Base-by-base conservation (phyloP, 2,888 invertebrate genomes). In the Dorcus hopei region DNA sequence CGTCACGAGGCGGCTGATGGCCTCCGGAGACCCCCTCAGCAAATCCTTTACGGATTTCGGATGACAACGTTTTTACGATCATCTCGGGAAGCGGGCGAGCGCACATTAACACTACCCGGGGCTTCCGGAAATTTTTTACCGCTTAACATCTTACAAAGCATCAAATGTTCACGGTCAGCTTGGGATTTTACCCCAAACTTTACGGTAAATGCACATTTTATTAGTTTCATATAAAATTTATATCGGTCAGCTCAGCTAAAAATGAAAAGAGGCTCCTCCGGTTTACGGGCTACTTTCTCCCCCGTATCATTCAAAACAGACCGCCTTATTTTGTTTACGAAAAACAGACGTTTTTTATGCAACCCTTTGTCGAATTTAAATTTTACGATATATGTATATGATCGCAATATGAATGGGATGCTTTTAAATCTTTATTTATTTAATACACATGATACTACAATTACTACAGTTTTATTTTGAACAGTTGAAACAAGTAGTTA, bases 11-110 rank as follows among this genome's bases (percentile, higher is more conserved):
- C 59, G 66, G 66, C 65, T 71, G 70, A 72, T 72, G 71, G 70
- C 69, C 72, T 62, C 70, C 60, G 65, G 72, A 71, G 72, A 70
- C 50, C 57, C 39, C 68, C 66, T 62, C 63, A 65, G 71, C 70
- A 71, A 72, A 72, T 73, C 73, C 71, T 74, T 73, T 69, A 72
- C 72, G 72, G 72, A 73, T 73, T 74, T 74, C 68, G 70, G 72
- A 73, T 69, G 74, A 73, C 73, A 73, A 73, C 72, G 71, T 73
- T 73, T 74, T 74, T 74, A 74, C 70, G 72, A 73, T 72, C 73
- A 68, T 66, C 70, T 62, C 65, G 73, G 72, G 73, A 72, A 68
- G 64, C 66, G 61, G 59, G 62, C 63, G 65, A 62, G 62, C 65
- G 66, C 61, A 54, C 71, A 72, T 71, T 72, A 71, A 70, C 72